A percentile compares a stretch with the other conserved stretches of the same genome.
phyloP scores from a whole-genome alignment of 37 sponge, comb jelly and placozoan species.

The Chondrosia reniformis region DNA sequence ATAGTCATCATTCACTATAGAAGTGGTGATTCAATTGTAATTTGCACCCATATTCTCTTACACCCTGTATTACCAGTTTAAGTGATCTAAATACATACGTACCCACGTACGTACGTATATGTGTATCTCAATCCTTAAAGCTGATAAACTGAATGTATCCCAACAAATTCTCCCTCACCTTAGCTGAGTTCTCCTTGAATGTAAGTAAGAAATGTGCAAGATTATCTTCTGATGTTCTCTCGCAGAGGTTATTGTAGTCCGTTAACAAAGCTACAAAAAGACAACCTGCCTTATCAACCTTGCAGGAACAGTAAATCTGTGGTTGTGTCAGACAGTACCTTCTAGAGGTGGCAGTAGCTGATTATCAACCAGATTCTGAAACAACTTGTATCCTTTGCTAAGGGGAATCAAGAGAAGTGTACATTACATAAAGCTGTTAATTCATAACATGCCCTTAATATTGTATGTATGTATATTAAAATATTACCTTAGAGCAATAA shows the following conservation, averaged over 20 bases:
- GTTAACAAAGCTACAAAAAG: constrained; percentile 18
- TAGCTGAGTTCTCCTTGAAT: constrained; percentile 21
- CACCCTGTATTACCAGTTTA: too few species aligned
- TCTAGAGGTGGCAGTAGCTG: constrained; percentile 27
- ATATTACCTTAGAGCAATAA: constrained; percentile 42
- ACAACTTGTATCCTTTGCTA: constrained; percentile 42
- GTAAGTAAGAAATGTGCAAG: constrained; percentile 21
- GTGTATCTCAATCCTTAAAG: too few species aligned
- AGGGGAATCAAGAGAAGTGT: not conserved
- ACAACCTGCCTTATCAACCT: not conserved
- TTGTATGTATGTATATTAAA: too few species aligned
- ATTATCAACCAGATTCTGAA: constrained; percentile 28
- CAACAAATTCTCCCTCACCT: too few species aligned
- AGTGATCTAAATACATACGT: too few species aligned
- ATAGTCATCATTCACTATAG: too few species aligned
- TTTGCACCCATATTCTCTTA: too few species aligned
- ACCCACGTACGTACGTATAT: too few species aligned
- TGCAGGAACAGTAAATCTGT: not conserved
- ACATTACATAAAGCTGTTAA: too few species aligned
- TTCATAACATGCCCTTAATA: too few species aligned
- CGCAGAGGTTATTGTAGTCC: constrained; percentile 25
- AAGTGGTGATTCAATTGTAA: too few species aligned
- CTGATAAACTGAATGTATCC: too few species aligned
- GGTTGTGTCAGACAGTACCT: constrained; percentile 2
- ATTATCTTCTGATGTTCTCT: constrained; percentile 31